These are phyloP conservation scores for Leptocoma aspasia DNA, from an alignment of 2,113 vertebrate genomes.

Conservation along the genomic window DNA sequence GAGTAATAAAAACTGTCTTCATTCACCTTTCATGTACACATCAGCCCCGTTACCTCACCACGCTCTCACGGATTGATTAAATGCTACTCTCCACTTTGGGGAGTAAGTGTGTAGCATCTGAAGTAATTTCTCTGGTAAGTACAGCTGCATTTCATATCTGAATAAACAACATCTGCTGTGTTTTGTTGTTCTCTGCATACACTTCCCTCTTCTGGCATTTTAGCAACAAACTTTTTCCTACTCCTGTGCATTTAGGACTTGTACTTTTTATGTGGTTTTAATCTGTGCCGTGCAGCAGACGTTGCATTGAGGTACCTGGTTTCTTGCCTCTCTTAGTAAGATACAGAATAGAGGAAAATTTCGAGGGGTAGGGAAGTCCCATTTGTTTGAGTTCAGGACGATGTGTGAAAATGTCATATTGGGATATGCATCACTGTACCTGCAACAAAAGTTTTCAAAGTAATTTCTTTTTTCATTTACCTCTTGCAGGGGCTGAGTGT, in stretches of 20 bases:
- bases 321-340: background rate
- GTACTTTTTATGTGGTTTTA: background rate
- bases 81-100: background rate
- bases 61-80: background rate
- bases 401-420: background rate
- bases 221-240: background rate
- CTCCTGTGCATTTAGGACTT: background rate
- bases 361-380: background rate
- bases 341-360: background rate
- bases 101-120: background rate
- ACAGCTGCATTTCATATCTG: conserved; percentile 7
- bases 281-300: background rate
- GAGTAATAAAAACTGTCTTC: background rate
- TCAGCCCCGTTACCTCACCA: background rate
- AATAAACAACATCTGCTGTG: background rate
- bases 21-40: background rate
- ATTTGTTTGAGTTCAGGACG: background rate
- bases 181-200: background rate
- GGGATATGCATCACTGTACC: background rate
- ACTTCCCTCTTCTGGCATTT: background rate
- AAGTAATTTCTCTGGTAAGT: conserved; percentile 59
- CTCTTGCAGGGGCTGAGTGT: conserved; percentile 76
- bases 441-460: conserved; percentile 23
- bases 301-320: background rate
- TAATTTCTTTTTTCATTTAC: conserved; percentile 75